Evolutionary conservation across 2,113 vertebrate species (phyloP).

Genomic region (Chitala chitala): DNA sequence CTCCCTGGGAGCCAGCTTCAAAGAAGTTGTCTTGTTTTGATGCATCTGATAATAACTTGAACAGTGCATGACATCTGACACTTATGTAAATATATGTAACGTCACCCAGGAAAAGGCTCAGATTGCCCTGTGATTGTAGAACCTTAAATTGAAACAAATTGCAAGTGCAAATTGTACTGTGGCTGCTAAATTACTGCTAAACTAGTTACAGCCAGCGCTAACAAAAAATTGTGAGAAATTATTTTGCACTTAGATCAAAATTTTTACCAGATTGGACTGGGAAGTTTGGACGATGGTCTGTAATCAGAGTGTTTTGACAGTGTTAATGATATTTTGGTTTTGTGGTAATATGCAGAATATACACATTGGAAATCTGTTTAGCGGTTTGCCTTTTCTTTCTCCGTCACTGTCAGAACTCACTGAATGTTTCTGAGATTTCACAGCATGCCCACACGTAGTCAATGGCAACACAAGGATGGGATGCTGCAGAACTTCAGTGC

Average conservation of each 20-base stretch:
- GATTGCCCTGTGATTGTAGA: not conserved
- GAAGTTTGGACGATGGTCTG: not conserved
- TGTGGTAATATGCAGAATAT: not conserved
- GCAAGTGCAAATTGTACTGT: not conserved
- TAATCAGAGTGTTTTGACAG: not conserved
- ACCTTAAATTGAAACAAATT: not conserved
- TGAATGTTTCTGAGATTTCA: slow-evolving; percentile 14
- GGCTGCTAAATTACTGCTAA: not conserved
- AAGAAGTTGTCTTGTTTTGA: not conserved
- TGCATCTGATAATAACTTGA: slow-evolving; percentile 2
- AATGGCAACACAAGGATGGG: not conserved
- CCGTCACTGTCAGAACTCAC: not conserved
- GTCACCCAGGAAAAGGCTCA: not conserved
- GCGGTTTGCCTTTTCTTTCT: not conserved
- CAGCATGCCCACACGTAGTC: not conserved
- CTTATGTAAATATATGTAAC: not conserved
- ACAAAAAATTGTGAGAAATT: not conserved
- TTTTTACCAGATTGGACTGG: not conserved
- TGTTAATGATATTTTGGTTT: not conserved
- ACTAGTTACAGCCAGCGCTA: not conserved
- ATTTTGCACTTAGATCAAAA: not conserved
- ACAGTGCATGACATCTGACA: not conserved
- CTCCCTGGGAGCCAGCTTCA: not conserved
- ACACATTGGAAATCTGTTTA: not conserved
- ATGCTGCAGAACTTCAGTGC: not conserved